Base-by-base conservation (phyloP, 2,888 invertebrate species). In the Xylophagus ater region DNA sequence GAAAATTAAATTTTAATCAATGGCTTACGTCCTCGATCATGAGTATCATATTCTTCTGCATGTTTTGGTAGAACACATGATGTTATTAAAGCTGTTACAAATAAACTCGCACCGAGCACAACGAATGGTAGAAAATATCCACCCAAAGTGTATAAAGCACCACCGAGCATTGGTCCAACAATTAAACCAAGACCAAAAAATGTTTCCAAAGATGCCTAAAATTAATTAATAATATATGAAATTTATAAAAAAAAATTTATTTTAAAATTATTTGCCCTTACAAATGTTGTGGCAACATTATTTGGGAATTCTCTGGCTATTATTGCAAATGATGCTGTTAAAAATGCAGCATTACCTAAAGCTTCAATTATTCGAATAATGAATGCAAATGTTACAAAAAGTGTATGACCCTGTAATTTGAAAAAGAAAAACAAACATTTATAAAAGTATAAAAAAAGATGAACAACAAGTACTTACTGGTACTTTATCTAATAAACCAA, bases 131-230 rank as follows among this genome's bases (percentile, higher is more conserved):
- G 69, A 0, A 76, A 72, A 57, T 81, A 89, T 0, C 87, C 87
- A 3, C 86, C 87, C 7, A 76, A 53, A 56, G 77, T 72, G 58
- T 81, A 93, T 1, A 93, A 68, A 1, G 82, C 79, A 1, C 90
- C 90, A 1, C 93, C 93, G 8, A 93, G 73, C 0, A 86, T 86
- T 0, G 93, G 93, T 0, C 93, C 93, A 1, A 87, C 84, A 42
- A 92, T 90, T 41, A 92, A 71, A 2, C 76, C 93, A 52, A 76
- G 72, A 0, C 92, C 92, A 57, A 88, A 89, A 61, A 86, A 89
- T 1, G 90, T 86, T 64, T 88, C 87, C 30, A 87, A 59, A 0
- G 82, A 81, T 2, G 85, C 85, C 81, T 81, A 57, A 23, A 54
- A 55, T 41, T 29, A 33, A 12, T 9, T 26, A 14, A 19, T 20